Percentiles rank a stretch among this genome's conserved stretches.
phyloP scores from a whole-genome alignment of 2,888 invertebrate species.

The Malachius bipustulatus region DNA sequence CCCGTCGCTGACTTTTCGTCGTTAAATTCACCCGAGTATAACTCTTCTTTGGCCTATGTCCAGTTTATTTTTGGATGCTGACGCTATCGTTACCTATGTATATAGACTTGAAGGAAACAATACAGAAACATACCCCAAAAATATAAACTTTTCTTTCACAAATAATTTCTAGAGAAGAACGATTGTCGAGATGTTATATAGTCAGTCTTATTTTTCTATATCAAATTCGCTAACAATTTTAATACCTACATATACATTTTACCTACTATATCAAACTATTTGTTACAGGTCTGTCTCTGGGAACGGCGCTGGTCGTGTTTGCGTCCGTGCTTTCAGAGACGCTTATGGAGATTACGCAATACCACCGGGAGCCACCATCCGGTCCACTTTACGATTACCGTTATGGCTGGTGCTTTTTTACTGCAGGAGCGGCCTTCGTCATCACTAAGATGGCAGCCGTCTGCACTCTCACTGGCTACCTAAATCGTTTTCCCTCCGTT shows the following conservation, averaged over 20 bases:
- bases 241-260: constrained; percentile 13
- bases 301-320: constrained; percentile 47
- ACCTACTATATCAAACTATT: constrained; percentile 21
- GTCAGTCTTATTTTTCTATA: too few species aligned
- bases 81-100: too few species aligned
- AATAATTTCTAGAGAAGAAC: too few species aligned
- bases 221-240: neutral
- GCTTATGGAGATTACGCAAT: constrained; percentile 39
- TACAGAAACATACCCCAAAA: too few species aligned
- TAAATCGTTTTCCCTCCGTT: constrained; percentile 46
- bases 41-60: too few species aligned
- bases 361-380: constrained; percentile 32
- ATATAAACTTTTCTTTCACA: too few species aligned
- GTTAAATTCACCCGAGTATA: too few species aligned
- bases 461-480: constrained; percentile 46
- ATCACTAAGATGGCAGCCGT: constrained; percentile 47
- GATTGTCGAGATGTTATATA: too few species aligned
- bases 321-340: constrained; percentile 49
- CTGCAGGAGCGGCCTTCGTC: constrained; percentile 46
- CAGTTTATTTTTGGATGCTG: too few species aligned
- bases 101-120: too few species aligned
- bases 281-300: constrained; percentile 46
- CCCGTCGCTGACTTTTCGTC: too few species aligned
- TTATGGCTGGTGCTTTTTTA: constrained; percentile 53
- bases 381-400: constrained; percentile 38